Evolutionary conservation across 2,888 invertebrate species (phyloP), one percentile per base, ranked within the genome.

Genomic region (Lepidocyrtinus sp.): DNA sequence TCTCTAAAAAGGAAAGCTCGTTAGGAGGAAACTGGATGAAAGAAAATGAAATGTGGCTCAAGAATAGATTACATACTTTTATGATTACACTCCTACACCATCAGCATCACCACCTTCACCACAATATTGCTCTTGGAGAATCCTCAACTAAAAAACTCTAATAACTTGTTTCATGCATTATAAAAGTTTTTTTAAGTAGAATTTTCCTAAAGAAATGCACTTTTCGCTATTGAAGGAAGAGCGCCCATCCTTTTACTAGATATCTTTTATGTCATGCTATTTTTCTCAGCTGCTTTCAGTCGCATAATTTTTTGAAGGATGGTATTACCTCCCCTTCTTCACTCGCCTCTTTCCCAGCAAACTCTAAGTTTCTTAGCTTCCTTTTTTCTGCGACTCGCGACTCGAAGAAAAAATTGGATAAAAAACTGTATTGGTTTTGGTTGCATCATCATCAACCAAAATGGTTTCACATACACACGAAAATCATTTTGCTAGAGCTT

Each of bases 211-310:
- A 36, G 12, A 36, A 36, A 36, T 36, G 36, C 36, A 36, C 36
- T 36, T 36, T 36, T 12, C 36, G 36, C 12, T n/a, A n/a, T n/a
- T n/a, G n/a, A 69, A 62, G 25, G 12, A 64, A 70, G 19, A 27
- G 12, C 26, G 9, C 55, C 22, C 36, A 50, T 26, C 68, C 36
- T 46, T 26, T 45, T 69, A 22, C 21, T 46, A n/a, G 21, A 19
- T 45, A 12, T 46, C 22, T 71, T 65, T 71, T 77, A 71, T 71
- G 64, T 64, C 46, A 36, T 59, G 50, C 73, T 71, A 69, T 74
- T 74, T 78, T 73, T 64, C 68, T 79, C 79, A 79, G 79, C 73
- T 79, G 67, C 73, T 68, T 78, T 62, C 67, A 72, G 72, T 71
- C 67, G 65, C 62, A 67, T 45, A 72, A 68, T 77, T 63, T 72